These are phyloP conservation scores for Caenorhabditis japonica DNA, from an alignment of 2,888 invertebrate species.

Conservation along the genomic window DNA sequence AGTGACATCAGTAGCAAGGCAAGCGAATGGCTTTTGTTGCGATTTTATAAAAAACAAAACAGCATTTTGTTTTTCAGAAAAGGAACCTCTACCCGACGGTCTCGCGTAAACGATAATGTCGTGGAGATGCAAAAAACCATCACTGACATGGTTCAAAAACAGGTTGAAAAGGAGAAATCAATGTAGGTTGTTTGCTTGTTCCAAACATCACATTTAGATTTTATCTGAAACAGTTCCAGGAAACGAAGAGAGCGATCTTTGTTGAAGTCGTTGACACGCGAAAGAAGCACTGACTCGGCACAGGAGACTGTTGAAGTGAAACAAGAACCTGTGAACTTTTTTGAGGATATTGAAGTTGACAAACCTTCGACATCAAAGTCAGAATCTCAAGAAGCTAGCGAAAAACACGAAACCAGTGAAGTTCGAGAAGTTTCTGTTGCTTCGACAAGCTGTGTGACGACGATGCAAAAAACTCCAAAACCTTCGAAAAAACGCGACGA, in stretches of 20 bases:
- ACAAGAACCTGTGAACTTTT: background rate
- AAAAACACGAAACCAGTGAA: too few species aligned
- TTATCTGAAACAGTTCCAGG: conserved; percentile 19
- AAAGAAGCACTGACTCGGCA: conserved; percentile 4
- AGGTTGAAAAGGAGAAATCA: conserved; percentile 58
- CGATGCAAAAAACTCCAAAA: background rate
- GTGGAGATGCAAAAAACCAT: conserved; percentile 89
- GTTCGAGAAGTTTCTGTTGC: too few species aligned
- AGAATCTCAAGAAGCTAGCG: too few species aligned
- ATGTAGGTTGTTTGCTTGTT: conserved; percentile 14
- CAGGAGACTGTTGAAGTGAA: conserved; percentile 1
- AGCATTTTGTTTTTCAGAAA: conserved; percentile 80
- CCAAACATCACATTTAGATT: background rate
- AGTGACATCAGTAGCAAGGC: background rate
- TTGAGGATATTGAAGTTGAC: conserved; percentile 9
- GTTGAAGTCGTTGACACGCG: conserved; percentile 19
- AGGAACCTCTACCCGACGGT: conserved; percentile 88
- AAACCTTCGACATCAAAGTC: background rate
- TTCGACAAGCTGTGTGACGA: too few species aligned
- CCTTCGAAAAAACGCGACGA: too few species aligned
- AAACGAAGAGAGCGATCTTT: conserved; percentile 36
- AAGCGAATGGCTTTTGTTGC: background rate
- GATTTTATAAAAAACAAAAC: background rate
- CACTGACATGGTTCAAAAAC: conserved; percentile 81
- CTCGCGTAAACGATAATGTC: conserved; percentile 94